Evolutionary conservation across 2,113 vertebrate genomes (phyloP).

Genomic region (Hypomesus transpacificus): DNA sequence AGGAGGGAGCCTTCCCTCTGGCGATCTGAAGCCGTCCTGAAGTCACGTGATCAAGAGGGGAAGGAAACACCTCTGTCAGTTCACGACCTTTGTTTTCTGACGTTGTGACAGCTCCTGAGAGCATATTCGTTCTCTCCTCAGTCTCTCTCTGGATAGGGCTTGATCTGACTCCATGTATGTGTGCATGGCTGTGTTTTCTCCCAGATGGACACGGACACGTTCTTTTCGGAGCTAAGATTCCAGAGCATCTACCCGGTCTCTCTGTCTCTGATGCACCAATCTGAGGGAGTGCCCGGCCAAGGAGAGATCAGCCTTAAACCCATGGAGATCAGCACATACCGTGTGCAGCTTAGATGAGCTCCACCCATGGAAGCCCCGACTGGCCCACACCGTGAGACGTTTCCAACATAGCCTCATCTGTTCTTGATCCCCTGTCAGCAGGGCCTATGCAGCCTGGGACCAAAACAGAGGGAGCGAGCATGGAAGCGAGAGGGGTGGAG

Average conservation of each 20-base stretch:
- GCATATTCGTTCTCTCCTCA: background rate
- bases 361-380: conserved; percentile 20
- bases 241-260: conserved; percentile 71
- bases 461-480: background rate
- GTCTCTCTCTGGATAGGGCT: background rate
- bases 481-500: background rate
- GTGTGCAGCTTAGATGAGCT: conserved; percentile 74
- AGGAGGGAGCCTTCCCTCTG: background rate
- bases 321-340: conserved; percentile 83
- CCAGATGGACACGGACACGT: conserved; percentile 72
- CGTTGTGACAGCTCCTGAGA: background rate
- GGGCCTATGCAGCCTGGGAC: background rate
- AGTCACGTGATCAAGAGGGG: background rate
- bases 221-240: conserved; percentile 73
- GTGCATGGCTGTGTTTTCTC: conserved; percentile 24
- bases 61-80: background rate
- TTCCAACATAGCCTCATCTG: background rate
- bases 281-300: conserved; percentile 58
- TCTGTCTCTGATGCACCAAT: conserved; percentile 79
- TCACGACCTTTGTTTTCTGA: background rate
- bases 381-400: background rate
- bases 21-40: background rate
- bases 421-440: conserved; percentile 4
- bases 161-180: background rate
- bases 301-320: conserved; percentile 77